phyloP scores from a whole-genome alignment of 2,888 invertebrate species.

The Lasioglossum zephyrum region DNA sequence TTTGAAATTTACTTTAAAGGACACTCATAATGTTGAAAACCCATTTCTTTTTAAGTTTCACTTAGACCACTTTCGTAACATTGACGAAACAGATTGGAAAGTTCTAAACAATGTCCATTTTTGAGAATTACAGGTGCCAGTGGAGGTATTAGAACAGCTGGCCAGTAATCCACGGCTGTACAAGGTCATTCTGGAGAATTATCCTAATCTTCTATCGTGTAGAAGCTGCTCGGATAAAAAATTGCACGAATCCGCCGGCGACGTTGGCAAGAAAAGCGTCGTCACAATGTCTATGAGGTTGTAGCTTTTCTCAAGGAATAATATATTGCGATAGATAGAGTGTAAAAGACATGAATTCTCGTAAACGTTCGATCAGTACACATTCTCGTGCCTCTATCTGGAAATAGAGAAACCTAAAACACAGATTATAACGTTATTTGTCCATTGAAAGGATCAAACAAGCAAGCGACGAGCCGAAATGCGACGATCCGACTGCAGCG shows the following conservation, averaged over 20 bases:
- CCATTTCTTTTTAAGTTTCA: too few species aligned
- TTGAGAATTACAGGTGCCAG: slow-evolving; percentile 86
- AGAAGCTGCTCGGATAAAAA: slow-evolving; percentile 88
- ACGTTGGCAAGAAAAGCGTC: slow-evolving; percentile 85
- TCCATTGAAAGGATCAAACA: slow-evolving; percentile 76
- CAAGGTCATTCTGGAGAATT: slow-evolving; percentile 90
- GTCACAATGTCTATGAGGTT: slow-evolving; percentile 88
- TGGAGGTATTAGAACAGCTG: slow-evolving; percentile 88
- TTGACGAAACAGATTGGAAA: background rate
- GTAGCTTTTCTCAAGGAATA: slow-evolving; percentile 42
- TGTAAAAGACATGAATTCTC: background rate
- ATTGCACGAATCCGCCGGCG: slow-evolving; percentile 82
- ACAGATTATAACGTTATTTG: background rate
- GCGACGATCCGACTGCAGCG: slow-evolving; percentile 38
- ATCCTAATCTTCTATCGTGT: slow-evolving; percentile 88
- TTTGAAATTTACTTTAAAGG: too few species aligned
- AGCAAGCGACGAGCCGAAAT: slow-evolving; percentile 74
- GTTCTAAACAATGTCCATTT: background rate
- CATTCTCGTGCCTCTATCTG: background rate
- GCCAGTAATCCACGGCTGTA: slow-evolving; percentile 88
- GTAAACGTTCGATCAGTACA: background rate
- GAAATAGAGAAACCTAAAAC: too few species aligned
- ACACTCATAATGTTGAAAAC: too few species aligned
- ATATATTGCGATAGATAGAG: background rate
- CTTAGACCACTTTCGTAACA: too few species aligned